phyloP scores from a whole-genome alignment of 2,888 invertebrate species.

The Chydorus sphaericus region DNA sequence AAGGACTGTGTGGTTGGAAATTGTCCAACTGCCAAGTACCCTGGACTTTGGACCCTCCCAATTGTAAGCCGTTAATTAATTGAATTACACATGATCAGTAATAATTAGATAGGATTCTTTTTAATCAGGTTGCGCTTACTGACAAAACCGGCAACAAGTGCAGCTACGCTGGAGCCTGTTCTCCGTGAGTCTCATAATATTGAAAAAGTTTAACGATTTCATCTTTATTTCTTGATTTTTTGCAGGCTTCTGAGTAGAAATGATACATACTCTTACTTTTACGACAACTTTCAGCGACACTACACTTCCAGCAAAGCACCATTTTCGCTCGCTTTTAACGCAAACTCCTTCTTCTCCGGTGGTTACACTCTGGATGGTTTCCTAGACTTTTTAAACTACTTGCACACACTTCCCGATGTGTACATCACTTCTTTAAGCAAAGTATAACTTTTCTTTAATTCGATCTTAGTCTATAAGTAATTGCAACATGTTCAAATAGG shows the following conservation, averaged over 20 bases:
- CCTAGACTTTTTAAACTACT: slow-evolving; percentile 38
- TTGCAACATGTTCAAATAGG: background rate
- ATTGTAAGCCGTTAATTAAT: background rate
- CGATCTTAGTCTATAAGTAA: background rate
- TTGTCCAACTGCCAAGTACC: background rate
- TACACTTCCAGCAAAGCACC: slow-evolving; percentile 48
- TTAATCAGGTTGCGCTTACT: background rate
- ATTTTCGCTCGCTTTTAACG: slow-evolving; percentile 49
- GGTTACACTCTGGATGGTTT: slow-evolving; percentile 34
- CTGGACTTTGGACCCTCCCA: slow-evolving; percentile 8
- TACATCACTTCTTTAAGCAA: slow-evolving; percentile 39
- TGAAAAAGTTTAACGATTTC: background rate
- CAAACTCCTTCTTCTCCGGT: slow-evolving; percentile 39
- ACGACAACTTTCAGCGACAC: slow-evolving; percentile 45
- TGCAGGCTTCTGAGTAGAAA: slow-evolving; percentile 32
- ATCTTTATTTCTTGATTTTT: slow-evolving; percentile 14
- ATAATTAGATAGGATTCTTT: background rate
- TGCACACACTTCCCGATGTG: slow-evolving; percentile 38
- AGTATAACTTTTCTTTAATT: slow-evolving; percentile 20
- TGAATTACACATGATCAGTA: background rate
- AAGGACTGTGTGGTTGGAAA: background rate
- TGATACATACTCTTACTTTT: slow-evolving; percentile 40
- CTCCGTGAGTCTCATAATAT: background rate
- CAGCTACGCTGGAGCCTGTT: background rate
- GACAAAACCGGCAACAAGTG: background rate